Evolutionary conservation across 2,888 invertebrate species (phyloP).

Genomic region (Pyralis farinalis): DNA sequence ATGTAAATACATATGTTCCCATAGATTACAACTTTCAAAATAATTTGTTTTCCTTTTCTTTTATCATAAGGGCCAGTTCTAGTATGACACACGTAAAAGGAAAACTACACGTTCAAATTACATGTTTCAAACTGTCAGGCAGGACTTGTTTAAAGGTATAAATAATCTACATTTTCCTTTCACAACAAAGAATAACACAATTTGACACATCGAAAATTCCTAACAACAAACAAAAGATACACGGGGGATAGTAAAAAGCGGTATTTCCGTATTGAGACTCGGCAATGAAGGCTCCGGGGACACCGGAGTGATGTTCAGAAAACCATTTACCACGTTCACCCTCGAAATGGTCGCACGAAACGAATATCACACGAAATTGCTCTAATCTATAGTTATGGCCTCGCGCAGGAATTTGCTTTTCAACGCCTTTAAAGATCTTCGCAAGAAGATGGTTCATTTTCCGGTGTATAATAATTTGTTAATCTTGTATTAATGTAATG

Average conservation of each 20-base stretch:
- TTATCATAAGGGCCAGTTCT: too few species aligned
- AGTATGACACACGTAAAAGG: too few species aligned
- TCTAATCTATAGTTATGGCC: constrained; percentile 57
- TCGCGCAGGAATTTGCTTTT: constrained; percentile 42
- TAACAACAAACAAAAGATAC: constrained; percentile 8
- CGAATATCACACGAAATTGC: constrained; percentile 54
- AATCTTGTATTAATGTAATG: too few species aligned
- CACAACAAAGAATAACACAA: too few species aligned
- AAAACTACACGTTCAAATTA: too few species aligned
- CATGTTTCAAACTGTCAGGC: too few species aligned
- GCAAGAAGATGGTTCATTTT: not conserved
- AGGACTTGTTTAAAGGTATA: too few species aligned
- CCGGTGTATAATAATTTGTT: too few species aligned
- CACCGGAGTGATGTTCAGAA: constrained; percentile 45
- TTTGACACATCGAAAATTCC: constrained; percentile 3
- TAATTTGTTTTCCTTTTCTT: too few species aligned
- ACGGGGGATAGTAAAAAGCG: constrained; percentile 11
- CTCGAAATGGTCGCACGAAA: constrained; percentile 46
- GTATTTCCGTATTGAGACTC: constrained; percentile 28
- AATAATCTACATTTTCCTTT: too few species aligned
- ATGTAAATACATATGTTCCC: too few species aligned
- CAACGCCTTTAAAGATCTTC: constrained; percentile 22
- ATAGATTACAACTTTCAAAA: too few species aligned
- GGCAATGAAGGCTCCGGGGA: constrained; percentile 34
- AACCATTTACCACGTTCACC: constrained; percentile 50